These are phyloP conservation scores for Ctenopoma kingsleyae DNA, from an alignment of 2,797 vertebrate species.

Conservation along the genomic window DNA sequence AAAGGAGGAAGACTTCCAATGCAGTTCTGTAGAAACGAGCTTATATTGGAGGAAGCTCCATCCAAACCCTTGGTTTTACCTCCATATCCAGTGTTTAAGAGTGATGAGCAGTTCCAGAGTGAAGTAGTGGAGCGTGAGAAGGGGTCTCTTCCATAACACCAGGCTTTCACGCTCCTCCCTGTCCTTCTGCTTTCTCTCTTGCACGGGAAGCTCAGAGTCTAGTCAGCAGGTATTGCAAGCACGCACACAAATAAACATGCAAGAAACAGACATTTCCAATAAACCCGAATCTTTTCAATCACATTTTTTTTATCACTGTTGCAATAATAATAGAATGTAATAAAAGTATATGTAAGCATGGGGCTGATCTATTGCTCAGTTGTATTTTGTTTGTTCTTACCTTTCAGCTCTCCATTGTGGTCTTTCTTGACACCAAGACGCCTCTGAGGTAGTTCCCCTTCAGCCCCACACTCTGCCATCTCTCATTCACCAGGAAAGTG, in stretches of 20 bases:
- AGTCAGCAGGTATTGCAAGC: slow-evolving; percentile 7
- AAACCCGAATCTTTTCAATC: background rate
- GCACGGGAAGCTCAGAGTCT: slow-evolving; percentile 78
- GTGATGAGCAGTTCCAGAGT: slow-evolving; percentile 88
- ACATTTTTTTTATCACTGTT: background rate
- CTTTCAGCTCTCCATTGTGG: slow-evolving; percentile 86
- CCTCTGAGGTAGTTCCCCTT: slow-evolving; percentile 83
- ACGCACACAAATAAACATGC: slow-evolving; percentile 25
- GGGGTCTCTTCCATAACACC: slow-evolving; percentile 90
- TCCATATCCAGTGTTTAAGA: slow-evolving; percentile 88
- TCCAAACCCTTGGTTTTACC: slow-evolving; percentile 49
- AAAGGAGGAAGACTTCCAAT: background rate
- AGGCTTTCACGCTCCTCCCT: slow-evolving; percentile 85
- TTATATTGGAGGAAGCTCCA: background rate
- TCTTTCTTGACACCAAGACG: slow-evolving; percentile 83
- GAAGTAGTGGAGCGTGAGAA: slow-evolving; percentile 91
- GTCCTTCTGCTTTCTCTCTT: slow-evolving; percentile 85
- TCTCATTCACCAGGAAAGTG: slow-evolving; percentile 77
- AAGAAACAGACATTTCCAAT: background rate
- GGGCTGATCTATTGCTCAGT: background rate
- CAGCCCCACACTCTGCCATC: slow-evolving; percentile 87
- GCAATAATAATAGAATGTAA: background rate
- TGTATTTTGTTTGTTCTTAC: slow-evolving; percentile 56
- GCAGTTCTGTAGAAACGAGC: background rate
- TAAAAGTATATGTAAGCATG: background rate